Evolutionary conservation across 2,888 invertebrate species (phyloP), one percentile per base, ranked within the genome.

Genomic region (Clepsis dumicolana): DNA sequence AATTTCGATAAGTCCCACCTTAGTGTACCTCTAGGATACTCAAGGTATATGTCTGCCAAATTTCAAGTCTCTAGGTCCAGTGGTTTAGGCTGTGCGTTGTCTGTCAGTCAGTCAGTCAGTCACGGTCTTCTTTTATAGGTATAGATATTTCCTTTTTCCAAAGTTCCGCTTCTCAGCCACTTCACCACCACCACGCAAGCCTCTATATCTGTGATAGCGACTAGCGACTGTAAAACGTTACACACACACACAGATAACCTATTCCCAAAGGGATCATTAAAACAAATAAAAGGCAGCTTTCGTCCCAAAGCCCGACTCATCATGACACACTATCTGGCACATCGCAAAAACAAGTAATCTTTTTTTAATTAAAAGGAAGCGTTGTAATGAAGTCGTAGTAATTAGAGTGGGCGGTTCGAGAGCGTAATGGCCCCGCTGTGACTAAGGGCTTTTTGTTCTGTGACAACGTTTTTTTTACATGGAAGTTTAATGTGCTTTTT

Each of bases 361-460:
- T 80, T 80, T 83, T 82, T 78, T 82, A 85, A 85, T 85, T 83
- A 83, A 80, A 79, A 78, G 79, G 75, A 75, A 77, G 72, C 73
- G 71, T 70, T 71, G 77, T 77, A 84, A 85, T 84, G 80, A 81
- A 84, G 81, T 80, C 80, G 78, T 85, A 77, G 74, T 84, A 82
- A 81, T 84, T 81, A 80, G 73, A 72, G 70, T 69, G 74, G 72
- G 68, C 71, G 73, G 67, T 70, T 64, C 64, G 62, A 62, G 69
- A 57, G 64, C 54, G 59, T 29, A 44, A 54, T 54, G 66, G 56
- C 21, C 62, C 48, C 27, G 48, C 35, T 57, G 57, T 35, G 50
- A 59, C 57, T 25, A 21, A n/a, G 57, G 61, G 35, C 24, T 62
- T 52, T 59, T 61, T 61, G 21, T 35, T 52, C 50, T 52, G 52